Evolutionary conservation across 1,140 invertebrate species (phyloP), one percentile per base, ranked within the genome.

Genomic region (Drosophila repletoides): DNA sequence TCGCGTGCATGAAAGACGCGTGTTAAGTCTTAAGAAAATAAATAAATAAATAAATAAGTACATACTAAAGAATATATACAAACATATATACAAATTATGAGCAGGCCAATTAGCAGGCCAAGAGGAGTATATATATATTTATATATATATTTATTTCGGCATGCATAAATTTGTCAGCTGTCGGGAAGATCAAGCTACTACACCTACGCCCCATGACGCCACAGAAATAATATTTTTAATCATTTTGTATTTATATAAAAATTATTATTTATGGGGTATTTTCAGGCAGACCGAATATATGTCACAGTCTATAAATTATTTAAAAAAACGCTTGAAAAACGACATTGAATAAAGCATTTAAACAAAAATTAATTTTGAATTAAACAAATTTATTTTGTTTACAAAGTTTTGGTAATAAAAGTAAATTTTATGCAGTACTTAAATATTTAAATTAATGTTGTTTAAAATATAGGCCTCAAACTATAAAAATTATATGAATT

Each of bases 161-260:
- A 66, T 60, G 58, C 76, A 81, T 83, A 83, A 81, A 81, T 81
- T 83, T 72, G 68, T 69, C 55, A 67, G 12, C 68, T 83, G 77
- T 83, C 76, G 34, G n/a, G 77, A 29, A 58, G 77, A 52, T 73
- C 34, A 51, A 43, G 45, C 15, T 15, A 49, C 51, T 38, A 40
- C 65, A 40, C 48, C 65, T 38, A 68, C 65, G 46, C 40, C n/a
- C 5, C 3, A 12, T 19, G 38, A 45, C 29, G 24, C 22, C 22
- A n/a, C 34, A 34, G 43, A 59, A 59, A 33, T 61, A 6, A n/a
- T 48, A 38, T 53, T 61, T 38, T 24, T 34, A 46, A 48, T 48
- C 9, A 29, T 38, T 19, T 49, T 48, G 22, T 36, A 28, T 55
- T 48, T 58, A 31, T 43, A 26, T 15, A 3, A 10, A 51, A 31